These are phyloP conservation scores for Penaeus chinensis DNA, from an alignment of 1,140 invertebrate species.

Conservation along the genomic window DNA sequence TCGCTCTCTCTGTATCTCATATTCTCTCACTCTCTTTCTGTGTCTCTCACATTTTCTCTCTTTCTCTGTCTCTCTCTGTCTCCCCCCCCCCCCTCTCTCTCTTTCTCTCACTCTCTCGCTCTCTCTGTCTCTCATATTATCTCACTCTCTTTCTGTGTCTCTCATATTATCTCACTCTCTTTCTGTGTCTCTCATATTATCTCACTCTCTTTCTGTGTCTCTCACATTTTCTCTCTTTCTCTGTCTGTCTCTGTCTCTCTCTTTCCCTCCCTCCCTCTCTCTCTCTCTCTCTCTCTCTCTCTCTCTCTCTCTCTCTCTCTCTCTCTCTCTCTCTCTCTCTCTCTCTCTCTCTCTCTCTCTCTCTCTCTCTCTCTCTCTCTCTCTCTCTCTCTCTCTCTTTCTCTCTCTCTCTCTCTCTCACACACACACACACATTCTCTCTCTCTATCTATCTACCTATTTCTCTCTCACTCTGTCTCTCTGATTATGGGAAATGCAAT, in stretches of 20 bases:
- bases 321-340: background rate
- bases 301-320: background rate
- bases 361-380: background rate
- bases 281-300: background rate
- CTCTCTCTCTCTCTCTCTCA: too few relatives aligned
- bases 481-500: too few relatives aligned
- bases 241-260: too few relatives aligned
- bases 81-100: background rate
- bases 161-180: background rate
- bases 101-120: background rate
- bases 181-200: background rate
- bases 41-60: background rate
- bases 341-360: background rate
- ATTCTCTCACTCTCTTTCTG: background rate
- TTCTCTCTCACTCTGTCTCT: too few relatives aligned
- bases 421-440: too few relatives aligned
- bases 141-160: background rate
- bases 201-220: background rate
- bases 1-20: background rate
- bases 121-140: background rate
- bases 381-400: too few relatives aligned
- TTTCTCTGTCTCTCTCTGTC: background rate
- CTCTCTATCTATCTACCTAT: too few relatives aligned
- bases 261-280: too few relatives aligned
- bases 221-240: too few relatives aligned